Percentiles rank a stretch among this genome's conserved stretches.
phyloP scores from a whole-genome alignment of 2,797 vertebrate species.

The Dromococcyx pavoninus region DNA sequence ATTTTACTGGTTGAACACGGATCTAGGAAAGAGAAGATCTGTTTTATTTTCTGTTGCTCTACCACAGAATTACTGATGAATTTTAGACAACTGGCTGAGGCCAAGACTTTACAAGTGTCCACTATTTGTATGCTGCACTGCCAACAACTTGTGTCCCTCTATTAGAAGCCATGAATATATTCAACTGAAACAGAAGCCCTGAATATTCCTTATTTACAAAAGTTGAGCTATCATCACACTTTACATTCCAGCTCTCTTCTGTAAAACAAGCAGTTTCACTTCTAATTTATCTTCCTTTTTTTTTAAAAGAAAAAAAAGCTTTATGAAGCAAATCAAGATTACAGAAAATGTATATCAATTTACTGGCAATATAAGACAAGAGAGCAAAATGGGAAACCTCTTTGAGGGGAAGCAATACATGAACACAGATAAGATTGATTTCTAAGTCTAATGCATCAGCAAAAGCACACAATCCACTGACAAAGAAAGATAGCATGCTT shows the following conservation, averaged over 20 bases:
- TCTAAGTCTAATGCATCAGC: neutral
- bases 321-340: neutral
- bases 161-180: neutral
- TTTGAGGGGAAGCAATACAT: neutral
- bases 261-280: neutral
- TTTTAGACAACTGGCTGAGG: neutral
- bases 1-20: neutral
- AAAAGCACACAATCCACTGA: neutral
- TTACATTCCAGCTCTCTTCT: neutral
- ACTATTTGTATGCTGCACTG: neutral
- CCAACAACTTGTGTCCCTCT: neutral
- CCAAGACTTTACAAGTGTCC: neutral
- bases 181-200: neutral
- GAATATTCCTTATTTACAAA: neutral
- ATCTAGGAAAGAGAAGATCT: neutral
- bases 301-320: neutral
- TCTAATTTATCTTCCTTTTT: neutral
- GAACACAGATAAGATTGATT: neutral
- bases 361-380: neutral
- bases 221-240: neutral
- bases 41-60: neutral
- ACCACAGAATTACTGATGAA: neutral
- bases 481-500: neutral
- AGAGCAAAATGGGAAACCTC: fast-evolving
- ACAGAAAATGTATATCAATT: neutral